Conservation (phyloP, 2,888 invertebrate species). For the Perdita meconis region DNA sequence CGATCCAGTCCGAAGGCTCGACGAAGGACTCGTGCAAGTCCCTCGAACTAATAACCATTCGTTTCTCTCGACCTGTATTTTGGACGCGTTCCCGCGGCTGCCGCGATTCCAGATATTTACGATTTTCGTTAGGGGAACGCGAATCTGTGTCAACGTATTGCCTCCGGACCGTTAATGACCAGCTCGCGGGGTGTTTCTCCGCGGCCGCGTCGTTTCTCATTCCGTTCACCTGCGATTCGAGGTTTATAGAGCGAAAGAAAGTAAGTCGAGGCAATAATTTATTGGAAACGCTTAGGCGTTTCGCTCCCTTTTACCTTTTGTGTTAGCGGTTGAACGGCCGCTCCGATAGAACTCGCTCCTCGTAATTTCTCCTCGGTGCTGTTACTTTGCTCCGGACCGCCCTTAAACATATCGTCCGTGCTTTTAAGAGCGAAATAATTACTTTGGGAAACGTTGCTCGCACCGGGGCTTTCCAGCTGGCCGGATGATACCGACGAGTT, state of each 20-base stretch:
- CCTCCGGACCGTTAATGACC: constrained; percentile 26
- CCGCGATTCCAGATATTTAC: constrained; percentile 41
- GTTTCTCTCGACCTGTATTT: constrained; percentile 47
- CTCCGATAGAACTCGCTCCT: constrained; percentile 24
- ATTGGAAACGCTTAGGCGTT: constrained; percentile 46
- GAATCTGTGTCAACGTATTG: constrained; percentile 53
- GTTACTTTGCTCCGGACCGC: constrained; percentile 73
- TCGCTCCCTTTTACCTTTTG: constrained; percentile 59
- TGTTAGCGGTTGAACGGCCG: constrained; percentile 58
- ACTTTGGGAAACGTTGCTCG: constrained; percentile 59
- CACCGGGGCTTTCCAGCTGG: background rate
- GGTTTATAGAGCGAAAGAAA: constrained; percentile 49
- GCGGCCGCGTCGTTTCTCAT: constrained; percentile 6
- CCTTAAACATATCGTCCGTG: constrained; percentile 78
- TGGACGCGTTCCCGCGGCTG: constrained; percentile 17
- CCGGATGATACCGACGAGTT: constrained; percentile 13
- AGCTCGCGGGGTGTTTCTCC: constrained; percentile 6
- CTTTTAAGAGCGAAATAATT: constrained; percentile 75
- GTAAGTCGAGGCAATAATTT: constrained; percentile 50
- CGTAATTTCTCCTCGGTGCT: constrained; percentile 59
- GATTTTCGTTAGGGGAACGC: constrained; percentile 51
- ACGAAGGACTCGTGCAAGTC: constrained; percentile 74
- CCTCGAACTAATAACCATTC: constrained; percentile 44
- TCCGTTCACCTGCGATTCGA: constrained; percentile 53
- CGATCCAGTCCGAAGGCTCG: constrained; percentile 68